Conservation (phyloP, 2,113 vertebrate genomes). For the Phoenicopterus ruber region DNA sequence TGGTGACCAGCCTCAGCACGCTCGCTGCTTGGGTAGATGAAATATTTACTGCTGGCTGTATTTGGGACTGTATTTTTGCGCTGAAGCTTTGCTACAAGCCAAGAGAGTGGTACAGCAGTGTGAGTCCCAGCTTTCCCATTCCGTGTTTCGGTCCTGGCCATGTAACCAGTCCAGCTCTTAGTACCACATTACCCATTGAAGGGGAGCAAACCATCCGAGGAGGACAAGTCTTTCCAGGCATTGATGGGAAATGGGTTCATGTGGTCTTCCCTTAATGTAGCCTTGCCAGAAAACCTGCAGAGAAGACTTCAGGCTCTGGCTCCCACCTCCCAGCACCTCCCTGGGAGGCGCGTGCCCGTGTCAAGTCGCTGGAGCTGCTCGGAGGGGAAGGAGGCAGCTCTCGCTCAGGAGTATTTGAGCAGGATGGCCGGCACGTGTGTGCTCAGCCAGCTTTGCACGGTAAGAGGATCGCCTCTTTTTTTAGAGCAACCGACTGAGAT, state of each 20-base stretch:
- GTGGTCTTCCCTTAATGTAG: neutral
- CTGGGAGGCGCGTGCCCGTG: neutral
- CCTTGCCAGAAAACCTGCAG: conserved; percentile 32
- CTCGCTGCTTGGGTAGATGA: neutral
- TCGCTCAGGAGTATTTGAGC: neutral
- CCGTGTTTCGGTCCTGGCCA: neutral
- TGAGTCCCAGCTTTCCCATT: neutral
- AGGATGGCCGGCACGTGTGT: accelerated
- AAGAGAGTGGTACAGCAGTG: neutral
- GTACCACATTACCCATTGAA: neutral
- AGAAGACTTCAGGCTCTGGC: conserved; percentile 18
- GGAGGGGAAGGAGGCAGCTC: neutral
- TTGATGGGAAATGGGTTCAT: conserved; percentile 27
- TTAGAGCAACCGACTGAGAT: neutral
- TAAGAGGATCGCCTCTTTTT: neutral
- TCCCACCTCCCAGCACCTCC: neutral
- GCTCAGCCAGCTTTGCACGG: neutral
- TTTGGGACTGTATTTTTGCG: neutral
- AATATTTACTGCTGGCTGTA: neutral
- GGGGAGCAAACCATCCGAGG: neutral
- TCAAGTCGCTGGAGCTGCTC: neutral
- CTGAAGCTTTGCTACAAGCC: neutral
- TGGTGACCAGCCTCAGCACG: accelerated
- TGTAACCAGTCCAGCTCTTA: neutral
- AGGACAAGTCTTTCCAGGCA: conserved; percentile 25